Conservation (phyloP, 2,113 vertebrate genomes). For the Aegypius monachus region DNA sequence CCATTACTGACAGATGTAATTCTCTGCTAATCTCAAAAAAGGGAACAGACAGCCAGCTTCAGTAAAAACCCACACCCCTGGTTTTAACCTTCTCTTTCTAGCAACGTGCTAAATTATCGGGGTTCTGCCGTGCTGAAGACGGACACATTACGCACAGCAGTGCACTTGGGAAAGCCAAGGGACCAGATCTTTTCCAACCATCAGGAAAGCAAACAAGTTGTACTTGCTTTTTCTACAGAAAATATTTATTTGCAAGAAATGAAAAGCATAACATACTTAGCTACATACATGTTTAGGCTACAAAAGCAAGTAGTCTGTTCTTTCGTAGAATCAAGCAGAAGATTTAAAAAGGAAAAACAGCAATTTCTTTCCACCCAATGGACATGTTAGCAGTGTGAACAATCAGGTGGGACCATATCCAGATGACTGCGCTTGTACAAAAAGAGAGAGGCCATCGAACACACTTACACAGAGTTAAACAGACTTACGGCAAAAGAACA, state of each 20-base stretch:
- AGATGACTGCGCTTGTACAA: constrained; percentile 12
- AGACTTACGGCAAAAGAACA: neutral
- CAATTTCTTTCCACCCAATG: constrained; percentile 16
- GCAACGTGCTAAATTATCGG: neutral
- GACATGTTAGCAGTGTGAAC: neutral
- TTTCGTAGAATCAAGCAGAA: constrained; percentile 33
- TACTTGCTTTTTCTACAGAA: constrained; percentile 72
- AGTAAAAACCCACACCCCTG: neutral
- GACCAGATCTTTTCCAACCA: neutral
- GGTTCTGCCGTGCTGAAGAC: rapidly evolving
- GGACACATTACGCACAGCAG: rapidly evolving
- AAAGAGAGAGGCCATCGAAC: constrained; percentile 1
- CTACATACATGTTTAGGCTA: constrained; percentile 69
- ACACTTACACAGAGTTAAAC: neutral
- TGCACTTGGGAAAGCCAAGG: neutral
- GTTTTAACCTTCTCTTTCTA: neutral
- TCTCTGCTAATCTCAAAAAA: neutral
- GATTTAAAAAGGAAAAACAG: constrained; percentile 28
- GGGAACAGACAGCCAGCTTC: neutral
- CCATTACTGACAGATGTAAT: neutral
- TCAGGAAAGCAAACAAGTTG: constrained; percentile 7
- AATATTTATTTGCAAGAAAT: constrained; percentile 81
- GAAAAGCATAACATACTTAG: constrained; percentile 66
- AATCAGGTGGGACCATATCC: neutral
- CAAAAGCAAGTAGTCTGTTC: constrained; percentile 62